A percentile compares a stretch with the other conserved stretches of the same genome.
These are phyloP conservation scores for Phylloscopus whistleri DNA, from an alignment of 2,113 vertebrate species.

Conservation along the genomic window DNA sequence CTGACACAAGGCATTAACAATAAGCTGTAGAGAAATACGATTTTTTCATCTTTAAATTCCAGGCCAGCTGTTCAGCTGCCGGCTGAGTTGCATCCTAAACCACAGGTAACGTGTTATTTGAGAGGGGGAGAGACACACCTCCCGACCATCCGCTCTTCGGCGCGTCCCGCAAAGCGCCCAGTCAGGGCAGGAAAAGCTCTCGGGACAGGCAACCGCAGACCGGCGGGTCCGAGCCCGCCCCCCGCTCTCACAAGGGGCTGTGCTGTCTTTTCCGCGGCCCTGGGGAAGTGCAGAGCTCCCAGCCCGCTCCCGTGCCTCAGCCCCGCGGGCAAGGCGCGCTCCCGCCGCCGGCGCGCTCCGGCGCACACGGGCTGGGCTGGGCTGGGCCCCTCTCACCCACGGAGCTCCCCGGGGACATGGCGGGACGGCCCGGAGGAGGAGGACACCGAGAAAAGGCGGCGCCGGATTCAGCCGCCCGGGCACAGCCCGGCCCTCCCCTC, in stretches of 20 bases:
- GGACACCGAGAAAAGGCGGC: no score
- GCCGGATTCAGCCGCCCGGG: no score
- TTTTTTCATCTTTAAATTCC: neutral
- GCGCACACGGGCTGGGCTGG: no score
- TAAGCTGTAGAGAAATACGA: accelerated
- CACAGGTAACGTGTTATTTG: accelerated
- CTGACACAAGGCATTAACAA: neutral
- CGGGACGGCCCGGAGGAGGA: neutral
- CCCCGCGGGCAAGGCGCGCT: neutral
- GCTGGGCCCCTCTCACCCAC: no score
- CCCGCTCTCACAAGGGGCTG: no score
- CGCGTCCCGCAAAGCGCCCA: neutral
- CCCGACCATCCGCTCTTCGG: neutral
- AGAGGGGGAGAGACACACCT: accelerated
- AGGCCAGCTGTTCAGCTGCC: neutral
- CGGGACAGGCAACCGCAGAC: accelerated
- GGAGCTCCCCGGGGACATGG: accelerated
- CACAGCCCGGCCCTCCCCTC: neutral
- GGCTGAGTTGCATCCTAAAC: accelerated
- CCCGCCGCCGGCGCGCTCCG: no score
- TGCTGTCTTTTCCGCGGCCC: neutral
- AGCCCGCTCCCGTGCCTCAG: no score
- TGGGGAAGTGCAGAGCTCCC: neutral
- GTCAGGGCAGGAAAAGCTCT: neutral
- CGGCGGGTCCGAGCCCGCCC: accelerated